Conservation (phyloP, 30 jellyfish, hydroid and myxozoan genomes). For the Mastigias papua region DNA sequence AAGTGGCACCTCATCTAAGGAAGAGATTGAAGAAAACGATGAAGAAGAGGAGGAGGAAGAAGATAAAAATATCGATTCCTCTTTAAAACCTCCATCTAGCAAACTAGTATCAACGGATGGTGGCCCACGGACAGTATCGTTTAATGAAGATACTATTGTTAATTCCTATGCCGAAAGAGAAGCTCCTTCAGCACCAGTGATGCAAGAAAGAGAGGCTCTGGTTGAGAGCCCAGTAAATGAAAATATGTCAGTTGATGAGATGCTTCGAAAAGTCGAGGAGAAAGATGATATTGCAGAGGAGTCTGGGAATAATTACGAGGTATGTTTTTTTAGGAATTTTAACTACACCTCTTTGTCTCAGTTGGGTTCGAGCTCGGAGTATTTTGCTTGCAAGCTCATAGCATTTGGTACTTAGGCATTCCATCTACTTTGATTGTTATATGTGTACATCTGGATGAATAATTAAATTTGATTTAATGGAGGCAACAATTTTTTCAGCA, state of each 20-base stretch:
- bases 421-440: no score
- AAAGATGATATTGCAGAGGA: slow-evolving; percentile 47
- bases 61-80: background rate
- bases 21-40: background rate
- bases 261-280: slow-evolving; percentile 30
- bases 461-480: no score
- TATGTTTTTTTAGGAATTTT: no score
- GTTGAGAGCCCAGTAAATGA: slow-evolving; percentile 3
- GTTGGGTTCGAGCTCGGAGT: no score
- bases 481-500: no score
- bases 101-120: slow-evolving; percentile 4
- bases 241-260: slow-evolving; percentile 28
- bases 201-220: slow-evolving; percentile 5
- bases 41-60: background rate
- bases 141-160: slow-evolving; percentile 54
- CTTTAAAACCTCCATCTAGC: background rate
- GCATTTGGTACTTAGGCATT: no score
- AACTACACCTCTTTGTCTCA: no score
- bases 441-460: no score
- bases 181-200: slow-evolving; percentile 6
- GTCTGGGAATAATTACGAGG: slow-evolving; percentile 61
- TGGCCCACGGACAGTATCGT: slow-evolving; percentile 43
- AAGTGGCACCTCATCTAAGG: background rate
- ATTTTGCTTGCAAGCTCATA: no score
- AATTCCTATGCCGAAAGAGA: background rate